phyloP scores from a whole-genome alignment of 1,140 invertebrate genomes.

The Papilio aristodemus region DNA sequence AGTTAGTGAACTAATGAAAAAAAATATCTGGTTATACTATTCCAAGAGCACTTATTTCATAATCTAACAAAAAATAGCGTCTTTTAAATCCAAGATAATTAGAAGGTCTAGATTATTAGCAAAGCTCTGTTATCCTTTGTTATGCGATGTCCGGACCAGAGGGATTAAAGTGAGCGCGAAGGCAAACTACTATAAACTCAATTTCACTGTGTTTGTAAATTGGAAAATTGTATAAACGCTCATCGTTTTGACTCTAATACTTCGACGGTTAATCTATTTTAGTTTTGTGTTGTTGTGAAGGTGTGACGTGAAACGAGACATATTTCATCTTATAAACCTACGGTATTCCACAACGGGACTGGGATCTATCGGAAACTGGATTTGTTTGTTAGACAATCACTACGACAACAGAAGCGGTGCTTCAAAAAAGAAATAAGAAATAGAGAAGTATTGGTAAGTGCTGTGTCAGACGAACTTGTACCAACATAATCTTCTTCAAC shows the following conservation, averaged over 20 bases:
- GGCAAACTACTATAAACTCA: slow-evolving; percentile 9
- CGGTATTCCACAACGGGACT: neutral
- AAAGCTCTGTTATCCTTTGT: neutral
- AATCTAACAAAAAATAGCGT: neutral
- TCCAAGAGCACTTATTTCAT: no score
- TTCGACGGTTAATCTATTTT: slow-evolving; percentile 9
- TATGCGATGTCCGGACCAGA: neutral
- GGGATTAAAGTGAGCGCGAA: neutral
- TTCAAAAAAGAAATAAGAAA: neutral
- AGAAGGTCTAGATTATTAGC: slow-evolving; percentile 7
- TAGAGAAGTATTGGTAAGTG: neutral
- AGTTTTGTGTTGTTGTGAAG: neutral
- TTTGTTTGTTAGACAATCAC: neutral
- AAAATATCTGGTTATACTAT: no score
- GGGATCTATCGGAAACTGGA: neutral
- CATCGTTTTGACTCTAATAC: neutral
- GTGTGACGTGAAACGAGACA: neutral
- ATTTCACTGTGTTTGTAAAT: neutral
- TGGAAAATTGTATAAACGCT: neutral
- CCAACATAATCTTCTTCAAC: neutral
- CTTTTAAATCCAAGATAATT: neutral
- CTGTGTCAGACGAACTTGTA: neutral
- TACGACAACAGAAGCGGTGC: neutral
- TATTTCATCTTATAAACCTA: neutral
- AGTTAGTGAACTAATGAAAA: no score